phyloP scores from a whole-genome alignment of 2,113 vertebrate genomes.

The Eubucco bourcierii region DNA sequence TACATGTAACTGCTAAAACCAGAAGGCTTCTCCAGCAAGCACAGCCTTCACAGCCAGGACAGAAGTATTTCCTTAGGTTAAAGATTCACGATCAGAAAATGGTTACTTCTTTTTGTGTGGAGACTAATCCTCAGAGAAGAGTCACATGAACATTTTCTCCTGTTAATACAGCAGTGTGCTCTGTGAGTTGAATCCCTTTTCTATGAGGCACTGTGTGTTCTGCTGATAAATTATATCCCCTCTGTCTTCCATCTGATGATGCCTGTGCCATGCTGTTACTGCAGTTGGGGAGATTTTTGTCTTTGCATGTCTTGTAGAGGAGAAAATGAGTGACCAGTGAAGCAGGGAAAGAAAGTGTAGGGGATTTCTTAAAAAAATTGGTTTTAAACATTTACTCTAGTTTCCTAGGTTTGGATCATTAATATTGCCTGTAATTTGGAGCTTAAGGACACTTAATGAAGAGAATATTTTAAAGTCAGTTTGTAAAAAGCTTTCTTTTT shows the following conservation, averaged over 20 bases:
- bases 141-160: conserved; percentile 1
- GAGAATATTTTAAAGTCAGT: conserved; percentile 2
- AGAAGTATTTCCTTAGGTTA: background rate
- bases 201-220: background rate
- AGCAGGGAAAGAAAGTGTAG: background rate
- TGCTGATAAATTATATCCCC: background rate
- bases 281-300: background rate
- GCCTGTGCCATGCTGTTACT: background rate
- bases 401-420: background rate
- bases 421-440: background rate
- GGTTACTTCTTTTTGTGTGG: background rate
- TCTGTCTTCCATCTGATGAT: background rate
- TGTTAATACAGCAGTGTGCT: background rate
- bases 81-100: background rate
- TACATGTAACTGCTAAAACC: background rate
- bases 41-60: background rate
- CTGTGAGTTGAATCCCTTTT: background rate
- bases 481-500: conserved; percentile 24
- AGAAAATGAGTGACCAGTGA: background rate
- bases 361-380: background rate
- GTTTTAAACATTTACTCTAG: background rate
- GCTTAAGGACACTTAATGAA: background rate
- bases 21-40: background rate
- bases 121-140: background rate
- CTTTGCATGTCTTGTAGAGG: background rate